Conservation (phyloP, 2,113 vertebrate species). For the Myotis davidii region DNA sequence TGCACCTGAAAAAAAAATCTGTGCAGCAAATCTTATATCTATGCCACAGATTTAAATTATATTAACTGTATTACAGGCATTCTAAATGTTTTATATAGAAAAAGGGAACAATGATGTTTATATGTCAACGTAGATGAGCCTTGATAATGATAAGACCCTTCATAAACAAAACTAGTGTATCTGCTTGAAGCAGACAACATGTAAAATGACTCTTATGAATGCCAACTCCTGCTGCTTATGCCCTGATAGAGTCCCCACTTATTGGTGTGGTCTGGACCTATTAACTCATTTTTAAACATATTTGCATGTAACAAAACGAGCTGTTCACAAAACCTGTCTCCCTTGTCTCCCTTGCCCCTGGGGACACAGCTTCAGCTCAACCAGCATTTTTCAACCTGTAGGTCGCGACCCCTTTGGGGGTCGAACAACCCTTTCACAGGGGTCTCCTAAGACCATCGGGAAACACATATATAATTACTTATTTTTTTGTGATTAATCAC, state of each 20-base stretch:
- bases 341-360: background rate
- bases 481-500: too few relatives aligned
- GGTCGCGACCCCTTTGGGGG: too few relatives aligned
- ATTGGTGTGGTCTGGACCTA: background rate
- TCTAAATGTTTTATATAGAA: background rate
- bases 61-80: background rate
- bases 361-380: background rate
- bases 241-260: fast-evolving
- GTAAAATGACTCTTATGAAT: background rate
- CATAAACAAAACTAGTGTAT: background rate
- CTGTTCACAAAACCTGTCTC: background rate
- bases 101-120: background rate
- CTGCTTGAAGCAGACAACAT: background rate
- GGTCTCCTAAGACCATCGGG: too few relatives aligned
- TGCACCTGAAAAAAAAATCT: background rate
- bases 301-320: background rate
- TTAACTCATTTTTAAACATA: background rate
- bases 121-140: background rate
- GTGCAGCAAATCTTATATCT: background rate
- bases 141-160: background rate
- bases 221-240: fast-evolving
- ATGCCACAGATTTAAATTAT: background rate
- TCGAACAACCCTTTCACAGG: too few relatives aligned
- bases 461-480: too few relatives aligned
- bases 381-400: too few relatives aligned